Evolutionary conservation across 2,888 invertebrate genomes (phyloP).

Genomic region (Drosophila pseudotakahashii): DNA sequence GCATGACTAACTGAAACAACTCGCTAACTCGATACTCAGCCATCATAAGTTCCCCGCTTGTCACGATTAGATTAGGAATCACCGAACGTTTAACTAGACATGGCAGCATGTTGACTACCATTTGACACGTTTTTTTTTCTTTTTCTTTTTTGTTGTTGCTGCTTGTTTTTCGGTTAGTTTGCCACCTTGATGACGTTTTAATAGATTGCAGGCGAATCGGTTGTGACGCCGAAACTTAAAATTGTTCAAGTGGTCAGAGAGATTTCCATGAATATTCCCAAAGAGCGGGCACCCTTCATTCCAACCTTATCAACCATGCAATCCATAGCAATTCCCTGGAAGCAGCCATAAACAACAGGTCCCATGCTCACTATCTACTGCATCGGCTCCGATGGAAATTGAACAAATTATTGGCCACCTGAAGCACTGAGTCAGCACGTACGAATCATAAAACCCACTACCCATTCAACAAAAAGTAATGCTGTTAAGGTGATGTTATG

Average conservation of each 20-base stretch:
- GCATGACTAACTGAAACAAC: constrained; percentile 16
- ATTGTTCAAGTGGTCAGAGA: constrained; percentile 1
- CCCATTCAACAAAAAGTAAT: constrained; percentile 16
- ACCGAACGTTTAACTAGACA: constrained; percentile 33
- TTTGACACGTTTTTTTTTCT: constrained; percentile 28
- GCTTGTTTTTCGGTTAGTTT: constrained; percentile 9
- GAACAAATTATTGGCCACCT: constrained; percentile 32
- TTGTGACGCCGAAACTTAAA: constrained; percentile 24
- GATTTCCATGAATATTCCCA: constrained; percentile 21
- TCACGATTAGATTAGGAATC: constrained; percentile 58
- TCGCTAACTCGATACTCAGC: constrained; percentile 9
- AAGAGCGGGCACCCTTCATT: constrained; percentile 1
- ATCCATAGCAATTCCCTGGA: constrained; percentile 44
- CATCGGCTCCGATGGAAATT: constrained; percentile 16
- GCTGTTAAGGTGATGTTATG: constrained; percentile 18
- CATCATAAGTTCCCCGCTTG: constrained; percentile 27
- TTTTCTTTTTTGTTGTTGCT: constrained; percentile 5
- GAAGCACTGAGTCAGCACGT: constrained; percentile 26
- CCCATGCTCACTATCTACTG: constrained; percentile 25
- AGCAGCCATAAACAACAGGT: constrained; percentile 40
- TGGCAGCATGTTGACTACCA: constrained; percentile 30
- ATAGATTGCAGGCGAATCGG: constrained; percentile 9
- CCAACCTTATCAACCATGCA: constrained; percentile 47
- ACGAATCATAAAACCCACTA: constrained; percentile 10
- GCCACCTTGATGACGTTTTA: constrained; percentile 26